Percentiles rank a stretch among this genome's conserved stretches.
phyloP scores from a whole-genome alignment of 2,888 invertebrate genomes.

The Acanthosepion lycidas region DNA sequence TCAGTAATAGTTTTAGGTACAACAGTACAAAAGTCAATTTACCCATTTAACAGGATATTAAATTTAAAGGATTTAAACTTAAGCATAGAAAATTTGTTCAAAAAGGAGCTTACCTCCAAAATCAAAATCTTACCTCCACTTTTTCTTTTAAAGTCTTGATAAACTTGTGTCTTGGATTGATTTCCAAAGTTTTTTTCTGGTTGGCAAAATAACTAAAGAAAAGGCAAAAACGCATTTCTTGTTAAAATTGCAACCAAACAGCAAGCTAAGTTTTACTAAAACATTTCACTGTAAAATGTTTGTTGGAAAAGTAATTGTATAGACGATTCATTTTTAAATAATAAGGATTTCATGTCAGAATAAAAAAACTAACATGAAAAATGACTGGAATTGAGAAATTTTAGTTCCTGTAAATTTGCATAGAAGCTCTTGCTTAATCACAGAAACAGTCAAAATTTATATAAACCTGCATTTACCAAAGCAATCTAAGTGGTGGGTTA shows the following conservation, averaged over 20 bases:
- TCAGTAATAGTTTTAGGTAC: too few species aligned
- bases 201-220: slow-evolving; percentile 70
- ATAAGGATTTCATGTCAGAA: too few species aligned
- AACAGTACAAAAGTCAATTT: too few species aligned
- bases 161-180: slow-evolving; percentile 97
- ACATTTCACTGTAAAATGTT: background rate
- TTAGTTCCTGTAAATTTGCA: background rate
- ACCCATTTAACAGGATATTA: too few species aligned
- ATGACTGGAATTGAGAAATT: background rate
- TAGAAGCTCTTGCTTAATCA: background rate
- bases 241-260: too few species aligned
- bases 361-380: background rate
- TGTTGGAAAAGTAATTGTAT: background rate
- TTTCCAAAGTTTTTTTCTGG: slow-evolving; percentile 93
- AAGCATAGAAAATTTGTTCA: too few species aligned
- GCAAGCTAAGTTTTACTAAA: too few species aligned
- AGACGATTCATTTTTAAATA: too few species aligned
- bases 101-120: too few species aligned
- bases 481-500: background rate
- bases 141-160: slow-evolving; percentile 91
- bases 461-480: background rate
- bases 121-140: slow-evolving; percentile 76
- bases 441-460: background rate
- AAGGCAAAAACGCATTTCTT: background rate
- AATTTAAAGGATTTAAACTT: too few species aligned